A percentile compares a stretch with the other conserved stretches of the same genome.
phyloP scores from a whole-genome alignment of 2,797 vertebrate genomes.

The Hemitrygon akajei region DNA sequence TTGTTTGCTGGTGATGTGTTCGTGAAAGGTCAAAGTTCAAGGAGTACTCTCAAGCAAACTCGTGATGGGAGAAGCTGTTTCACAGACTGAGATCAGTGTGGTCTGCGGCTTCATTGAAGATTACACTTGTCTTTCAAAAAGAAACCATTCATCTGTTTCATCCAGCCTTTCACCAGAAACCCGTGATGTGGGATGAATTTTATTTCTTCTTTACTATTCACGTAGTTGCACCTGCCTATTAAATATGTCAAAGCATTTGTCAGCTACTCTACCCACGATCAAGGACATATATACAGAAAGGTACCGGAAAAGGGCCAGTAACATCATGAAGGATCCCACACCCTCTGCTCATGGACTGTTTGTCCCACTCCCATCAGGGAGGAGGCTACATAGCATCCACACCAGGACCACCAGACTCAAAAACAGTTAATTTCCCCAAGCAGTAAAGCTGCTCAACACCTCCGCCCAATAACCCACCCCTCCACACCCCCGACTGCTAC shows the following conservation, averaged over 20 bases:
- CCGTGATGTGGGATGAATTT: conserved; percentile 7
- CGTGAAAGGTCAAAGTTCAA: neutral
- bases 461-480: too few relatives aligned
- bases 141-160: neutral
- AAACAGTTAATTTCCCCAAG: too few relatives aligned
- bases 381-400: too few relatives aligned
- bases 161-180: neutral
- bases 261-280: neutral
- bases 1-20: neutral
- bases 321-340: too few relatives aligned
- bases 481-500: too few relatives aligned
- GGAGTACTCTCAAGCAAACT: conserved; percentile 8
- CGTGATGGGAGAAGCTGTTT: neutral
- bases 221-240: neutral
- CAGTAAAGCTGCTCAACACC: too few relatives aligned
- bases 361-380: too few relatives aligned
- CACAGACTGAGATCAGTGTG: conserved; percentile 8
- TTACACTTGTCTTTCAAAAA: neutral
- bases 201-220: neutral
- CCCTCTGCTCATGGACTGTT: too few relatives aligned
- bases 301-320: too few relatives aligned
- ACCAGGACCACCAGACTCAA: too few relatives aligned
- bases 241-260: neutral
- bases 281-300: too few relatives aligned
- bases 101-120: neutral